phyloP scores from a whole-genome alignment of 1,140 invertebrate species.

The Harpegnathos saltator region DNA sequence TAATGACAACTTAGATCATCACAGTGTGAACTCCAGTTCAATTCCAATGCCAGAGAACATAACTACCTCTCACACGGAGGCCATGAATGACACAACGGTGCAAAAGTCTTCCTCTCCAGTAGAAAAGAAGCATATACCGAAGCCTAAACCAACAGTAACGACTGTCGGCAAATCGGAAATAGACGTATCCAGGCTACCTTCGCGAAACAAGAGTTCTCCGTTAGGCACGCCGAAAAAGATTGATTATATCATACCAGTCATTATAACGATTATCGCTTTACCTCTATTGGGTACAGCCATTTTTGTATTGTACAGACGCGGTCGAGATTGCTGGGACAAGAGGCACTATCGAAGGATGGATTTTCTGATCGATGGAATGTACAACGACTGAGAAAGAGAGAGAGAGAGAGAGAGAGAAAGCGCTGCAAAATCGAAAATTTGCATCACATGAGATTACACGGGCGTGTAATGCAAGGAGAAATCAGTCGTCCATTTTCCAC shows the following conservation, averaged over 20 bases:
- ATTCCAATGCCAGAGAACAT: slow-evolving; percentile 1
- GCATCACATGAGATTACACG: slow-evolving; percentile 11
- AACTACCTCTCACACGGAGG: not conserved
- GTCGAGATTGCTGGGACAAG: slow-evolving; percentile 91
- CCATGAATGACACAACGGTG: slow-evolving; percentile 20
- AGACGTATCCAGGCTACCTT: slow-evolving; percentile 77
- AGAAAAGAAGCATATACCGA: slow-evolving; percentile 78
- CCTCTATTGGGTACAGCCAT: slow-evolving; percentile 88
- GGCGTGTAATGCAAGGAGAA: slow-evolving; percentile 2
- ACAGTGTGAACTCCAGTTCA: not conserved
- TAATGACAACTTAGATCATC: not conserved
- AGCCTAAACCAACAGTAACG: slow-evolving; percentile 83
- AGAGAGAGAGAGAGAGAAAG: slow-evolving; percentile 30
- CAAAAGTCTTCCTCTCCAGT: slow-evolving; percentile 22
- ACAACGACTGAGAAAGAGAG: slow-evolving; percentile 88
- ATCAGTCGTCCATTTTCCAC: not conserved
- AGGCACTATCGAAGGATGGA: slow-evolving; percentile 93
- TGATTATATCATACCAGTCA: slow-evolving; percentile 89
- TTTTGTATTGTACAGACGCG: slow-evolving; percentile 88
- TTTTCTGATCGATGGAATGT: slow-evolving; percentile 93
- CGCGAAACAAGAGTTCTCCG: slow-evolving; percentile 70
- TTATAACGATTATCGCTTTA: slow-evolving; percentile 88
- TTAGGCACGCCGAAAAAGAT: slow-evolving; percentile 82
- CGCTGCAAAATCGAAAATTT: not conserved
- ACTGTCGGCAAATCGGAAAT: slow-evolving; percentile 73